Evolutionary conservation across 2,888 invertebrate species (phyloP).

Genomic region (Glaucopsyche alexis): DNA sequence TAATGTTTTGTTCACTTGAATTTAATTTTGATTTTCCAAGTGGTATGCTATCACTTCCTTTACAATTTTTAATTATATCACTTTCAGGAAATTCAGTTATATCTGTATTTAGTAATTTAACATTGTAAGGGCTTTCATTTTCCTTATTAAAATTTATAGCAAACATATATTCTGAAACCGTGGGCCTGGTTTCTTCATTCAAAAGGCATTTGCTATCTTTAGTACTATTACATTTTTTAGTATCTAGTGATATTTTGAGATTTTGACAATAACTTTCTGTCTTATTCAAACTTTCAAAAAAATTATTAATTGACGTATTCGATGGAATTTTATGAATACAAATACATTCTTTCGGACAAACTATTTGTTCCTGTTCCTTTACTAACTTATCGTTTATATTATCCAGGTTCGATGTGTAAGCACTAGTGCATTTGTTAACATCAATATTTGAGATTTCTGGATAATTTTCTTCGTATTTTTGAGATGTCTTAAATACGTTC

Average conservation of each 20-base stretch:
- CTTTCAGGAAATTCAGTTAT: neutral
- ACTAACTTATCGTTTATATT: slow-evolving; percentile 31
- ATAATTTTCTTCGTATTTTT: slow-evolving; percentile 41
- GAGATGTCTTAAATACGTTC: slow-evolving; percentile 39
- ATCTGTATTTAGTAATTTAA: neutral
- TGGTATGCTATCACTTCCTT: neutral
- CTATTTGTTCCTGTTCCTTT: slow-evolving; percentile 35
- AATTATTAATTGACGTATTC: slow-evolving; percentile 60
- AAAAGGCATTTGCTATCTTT: slow-evolving; percentile 29
- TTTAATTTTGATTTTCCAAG: neutral
- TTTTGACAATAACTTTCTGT: neutral
- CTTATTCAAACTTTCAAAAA: slow-evolving; percentile 52
- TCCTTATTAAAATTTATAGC: slow-evolving; percentile 62
- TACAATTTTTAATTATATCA: neutral
- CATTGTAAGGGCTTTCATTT: slow-evolving; percentile 49
- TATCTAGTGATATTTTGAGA: neutral
- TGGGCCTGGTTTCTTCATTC: slow-evolving; percentile 31
- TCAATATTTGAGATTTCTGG: slow-evolving; percentile 33
- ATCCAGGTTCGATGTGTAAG: neutral
- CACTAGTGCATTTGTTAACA: neutral
- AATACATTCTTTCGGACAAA: slow-evolving; percentile 50
- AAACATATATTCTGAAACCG: slow-evolving; percentile 61
- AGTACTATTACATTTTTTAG: slow-evolving; percentile 22
- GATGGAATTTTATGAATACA: slow-evolving; percentile 68
- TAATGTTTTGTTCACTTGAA: neutral